These are phyloP conservation scores for Sceloporus undulatus DNA, from an alignment of 2,113 vertebrate genomes.

Conservation along the genomic window DNA sequence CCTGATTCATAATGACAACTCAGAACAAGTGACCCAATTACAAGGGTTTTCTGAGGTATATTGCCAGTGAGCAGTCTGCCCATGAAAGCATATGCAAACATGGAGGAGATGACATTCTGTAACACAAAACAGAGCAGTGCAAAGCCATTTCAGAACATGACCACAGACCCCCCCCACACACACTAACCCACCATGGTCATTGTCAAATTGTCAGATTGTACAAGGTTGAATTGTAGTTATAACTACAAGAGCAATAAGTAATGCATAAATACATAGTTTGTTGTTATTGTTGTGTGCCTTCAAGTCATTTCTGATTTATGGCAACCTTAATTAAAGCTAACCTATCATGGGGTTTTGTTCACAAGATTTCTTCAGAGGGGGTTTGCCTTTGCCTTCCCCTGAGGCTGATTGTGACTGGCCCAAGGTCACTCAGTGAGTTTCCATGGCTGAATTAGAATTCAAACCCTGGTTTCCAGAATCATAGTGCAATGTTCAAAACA, in stretches of 20 bases:
- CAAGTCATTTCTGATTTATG: no score
- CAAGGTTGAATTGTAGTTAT: not conserved
- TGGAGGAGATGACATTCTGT: slow-evolving; percentile 15
- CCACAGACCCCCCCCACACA: not conserved
- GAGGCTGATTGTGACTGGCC: no score
- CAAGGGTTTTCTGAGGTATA: not conserved
- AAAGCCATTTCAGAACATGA: slow-evolving; percentile 42
- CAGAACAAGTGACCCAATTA: slow-evolving; percentile 50
- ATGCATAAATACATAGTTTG: not conserved
- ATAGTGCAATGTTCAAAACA: no score
- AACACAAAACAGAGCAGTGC: slow-evolving; percentile 9
- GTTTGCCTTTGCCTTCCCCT: no score
- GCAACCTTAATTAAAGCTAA: no score
- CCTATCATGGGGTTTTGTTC: no score
- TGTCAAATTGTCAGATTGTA: not conserved
- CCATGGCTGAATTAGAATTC: no score
- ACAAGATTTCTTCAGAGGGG: no score
- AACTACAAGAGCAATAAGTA: not conserved
- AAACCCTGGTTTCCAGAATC: no score
- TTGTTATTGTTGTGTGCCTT: no score
- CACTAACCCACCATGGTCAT: not conserved
- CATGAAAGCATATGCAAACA: slow-evolving; percentile 23
- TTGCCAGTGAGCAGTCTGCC: slow-evolving; percentile 56
- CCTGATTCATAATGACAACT: slow-evolving; percentile 59
- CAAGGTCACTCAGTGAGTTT: no score